These are phyloP conservation scores for Phytoseiulus persimilis DNA, from an alignment of 2,888 invertebrate species.

Conservation along the genomic window DNA sequence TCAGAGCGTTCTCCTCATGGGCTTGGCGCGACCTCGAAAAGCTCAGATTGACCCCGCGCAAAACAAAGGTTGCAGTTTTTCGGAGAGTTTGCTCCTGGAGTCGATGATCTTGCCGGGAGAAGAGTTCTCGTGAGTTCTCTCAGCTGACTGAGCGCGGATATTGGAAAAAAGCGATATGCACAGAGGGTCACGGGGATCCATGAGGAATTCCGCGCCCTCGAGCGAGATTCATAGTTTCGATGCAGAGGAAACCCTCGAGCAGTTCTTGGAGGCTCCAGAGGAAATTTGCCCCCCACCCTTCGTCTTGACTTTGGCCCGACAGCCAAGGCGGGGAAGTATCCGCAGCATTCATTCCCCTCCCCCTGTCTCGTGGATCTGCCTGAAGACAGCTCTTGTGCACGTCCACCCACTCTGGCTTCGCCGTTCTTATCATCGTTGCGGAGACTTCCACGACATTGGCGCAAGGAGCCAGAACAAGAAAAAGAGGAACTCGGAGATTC, in stretches of 20 bases:
- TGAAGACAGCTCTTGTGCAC: neutral
- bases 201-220: too few relatives aligned
- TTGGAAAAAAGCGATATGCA: too few relatives aligned
- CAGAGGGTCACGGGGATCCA: too few relatives aligned
- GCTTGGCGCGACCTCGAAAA: neutral
- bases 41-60: neutral
- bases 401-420: neutral
- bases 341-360: neutral
- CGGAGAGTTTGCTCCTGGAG: neutral
- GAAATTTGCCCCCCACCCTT: neutral
- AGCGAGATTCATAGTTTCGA: too few relatives aligned
- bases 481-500: neutral
- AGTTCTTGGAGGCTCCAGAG: neutral
- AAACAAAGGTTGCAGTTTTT: neutral
- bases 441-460: neutral
- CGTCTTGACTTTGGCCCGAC: neutral
- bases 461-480: neutral
- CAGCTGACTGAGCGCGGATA: too few relatives aligned
- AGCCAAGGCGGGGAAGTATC: neutral
- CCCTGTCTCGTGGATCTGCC: too few relatives aligned
- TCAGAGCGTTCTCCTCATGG: neutral
- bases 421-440: neutral
- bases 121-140: too few relatives aligned
- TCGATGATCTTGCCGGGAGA: neutral
- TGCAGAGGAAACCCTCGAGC: too few relatives aligned